A percentile compares a stretch with the other conserved stretches of the same genome.
Conservation (phyloP, 2,113 vertebrate genomes). For the Tursiops truncatus region DNA sequence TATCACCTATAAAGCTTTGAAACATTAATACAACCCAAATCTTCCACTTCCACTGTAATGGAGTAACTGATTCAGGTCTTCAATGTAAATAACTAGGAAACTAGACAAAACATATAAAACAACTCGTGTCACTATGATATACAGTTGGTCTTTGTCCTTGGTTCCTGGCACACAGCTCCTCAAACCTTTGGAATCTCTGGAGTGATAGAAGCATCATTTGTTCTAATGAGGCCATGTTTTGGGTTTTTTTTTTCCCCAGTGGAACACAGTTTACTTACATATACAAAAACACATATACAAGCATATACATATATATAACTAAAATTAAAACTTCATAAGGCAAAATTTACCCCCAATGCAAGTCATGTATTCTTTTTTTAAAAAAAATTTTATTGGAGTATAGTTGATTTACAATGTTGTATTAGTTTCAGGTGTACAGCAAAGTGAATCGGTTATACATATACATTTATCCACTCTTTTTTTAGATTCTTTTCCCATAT, state of each 20-base stretch:
- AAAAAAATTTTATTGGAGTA: not conserved
- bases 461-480: not conserved
- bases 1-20: not conserved
- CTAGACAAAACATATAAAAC: not conserved
- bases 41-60: not conserved
- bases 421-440: not conserved
- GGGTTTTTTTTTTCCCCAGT: accelerated
- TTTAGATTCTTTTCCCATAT: not conserved
- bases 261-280: not conserved
- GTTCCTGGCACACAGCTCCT: not conserved
- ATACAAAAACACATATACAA: not conserved
- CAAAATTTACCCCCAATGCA: not conserved
- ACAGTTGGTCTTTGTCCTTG: not conserved
- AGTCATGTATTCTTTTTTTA: not conserved
- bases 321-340: not conserved
- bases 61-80: not conserved
- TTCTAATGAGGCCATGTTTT: not conserved
- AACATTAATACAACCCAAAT: not conserved
- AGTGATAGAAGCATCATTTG: not conserved
- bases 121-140: not conserved
- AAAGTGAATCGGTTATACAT: not conserved
- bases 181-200: not conserved
- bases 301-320: not conserved
- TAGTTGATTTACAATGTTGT: not conserved
- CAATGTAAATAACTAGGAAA: not conserved